Conservation (phyloP, 2,797 vertebrate genomes). For the Notoglanidium macrostoma region DNA sequence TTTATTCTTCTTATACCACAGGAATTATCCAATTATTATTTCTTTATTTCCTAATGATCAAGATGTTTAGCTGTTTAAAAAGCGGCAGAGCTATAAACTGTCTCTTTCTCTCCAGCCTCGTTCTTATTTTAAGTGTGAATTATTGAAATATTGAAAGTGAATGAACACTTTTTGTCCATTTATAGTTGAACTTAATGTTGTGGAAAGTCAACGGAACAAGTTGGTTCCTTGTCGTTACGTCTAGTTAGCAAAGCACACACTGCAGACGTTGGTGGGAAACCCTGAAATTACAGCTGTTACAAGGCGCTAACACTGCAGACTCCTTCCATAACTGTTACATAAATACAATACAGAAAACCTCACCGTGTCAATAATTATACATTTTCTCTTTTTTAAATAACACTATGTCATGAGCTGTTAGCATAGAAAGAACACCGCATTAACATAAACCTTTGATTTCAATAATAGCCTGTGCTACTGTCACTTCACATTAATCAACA, state of each 20-base stretch:
- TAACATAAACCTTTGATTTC: neutral
- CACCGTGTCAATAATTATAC: neutral
- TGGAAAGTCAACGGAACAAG: neutral
- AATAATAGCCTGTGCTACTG: neutral
- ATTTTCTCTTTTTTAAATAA: neutral
- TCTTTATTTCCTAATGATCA: neutral
- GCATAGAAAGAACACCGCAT: neutral
- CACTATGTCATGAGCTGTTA: neutral
- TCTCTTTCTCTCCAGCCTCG: neutral
- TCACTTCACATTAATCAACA: neutral
- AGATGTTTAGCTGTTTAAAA: neutral
- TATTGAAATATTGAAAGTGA: too few species aligned
- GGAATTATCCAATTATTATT: neutral
- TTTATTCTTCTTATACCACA: neutral
- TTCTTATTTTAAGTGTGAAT: too few species aligned
- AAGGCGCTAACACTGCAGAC: neutral
- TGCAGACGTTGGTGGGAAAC: neutral
- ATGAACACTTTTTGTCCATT: neutral
- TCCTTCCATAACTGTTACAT: too few species aligned
- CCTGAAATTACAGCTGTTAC: neutral
- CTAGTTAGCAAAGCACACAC: neutral
- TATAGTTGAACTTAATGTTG: neutral
- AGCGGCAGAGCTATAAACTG: neutral
- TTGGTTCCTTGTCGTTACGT: neutral
- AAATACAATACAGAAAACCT: neutral